Evolutionary conservation across 1,140 invertebrate genomes (phyloP).

Genomic region (Nasonia vitripennis): DNA sequence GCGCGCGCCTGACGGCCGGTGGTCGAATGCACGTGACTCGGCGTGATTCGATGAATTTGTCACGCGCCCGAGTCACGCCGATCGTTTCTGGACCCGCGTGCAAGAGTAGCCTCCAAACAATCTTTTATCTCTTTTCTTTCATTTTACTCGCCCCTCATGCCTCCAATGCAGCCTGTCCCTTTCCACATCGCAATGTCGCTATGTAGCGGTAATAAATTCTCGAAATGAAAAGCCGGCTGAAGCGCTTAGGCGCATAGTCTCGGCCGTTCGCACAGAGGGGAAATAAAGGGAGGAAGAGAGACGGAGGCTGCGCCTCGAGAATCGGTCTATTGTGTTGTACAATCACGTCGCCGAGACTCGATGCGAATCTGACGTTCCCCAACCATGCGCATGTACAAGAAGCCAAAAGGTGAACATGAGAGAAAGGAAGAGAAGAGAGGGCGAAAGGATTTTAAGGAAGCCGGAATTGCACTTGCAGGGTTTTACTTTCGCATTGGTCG

Average conservation of each 20-base stretch:
- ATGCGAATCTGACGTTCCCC: constrained; percentile 32
- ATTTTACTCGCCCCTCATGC: background rate
- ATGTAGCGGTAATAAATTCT: constrained; percentile 61
- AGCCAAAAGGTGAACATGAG: background rate
- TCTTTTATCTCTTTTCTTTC: constrained; percentile 20
- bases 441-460: constrained; percentile 53
- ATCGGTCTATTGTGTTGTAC: constrained; percentile 39
- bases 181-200: constrained; percentile 42
- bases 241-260: constrained; percentile 25
- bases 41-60: constrained; percentile 72
- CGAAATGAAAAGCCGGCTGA: constrained; percentile 54
- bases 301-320: constrained; percentile 38
- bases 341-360: constrained; percentile 14
- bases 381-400: constrained; percentile 22
- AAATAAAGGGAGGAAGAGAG: constrained; percentile 13
- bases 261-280: constrained; percentile 8
- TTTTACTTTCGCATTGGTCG: background rate
- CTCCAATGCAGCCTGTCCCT: constrained; percentile 6
- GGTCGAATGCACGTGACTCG: constrained; percentile 64
- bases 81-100: constrained; percentile 46
- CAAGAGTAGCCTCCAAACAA: constrained; percentile 17
- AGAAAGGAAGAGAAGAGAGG: constrained; percentile 21
- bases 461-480: constrained; percentile 31
- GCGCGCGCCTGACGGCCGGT: constrained; percentile 54
- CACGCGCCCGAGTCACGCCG: constrained; percentile 67